Evolutionary conservation across 2,797 vertebrate species (phyloP).

Genomic region (Tadarida brasiliensis): DNA sequence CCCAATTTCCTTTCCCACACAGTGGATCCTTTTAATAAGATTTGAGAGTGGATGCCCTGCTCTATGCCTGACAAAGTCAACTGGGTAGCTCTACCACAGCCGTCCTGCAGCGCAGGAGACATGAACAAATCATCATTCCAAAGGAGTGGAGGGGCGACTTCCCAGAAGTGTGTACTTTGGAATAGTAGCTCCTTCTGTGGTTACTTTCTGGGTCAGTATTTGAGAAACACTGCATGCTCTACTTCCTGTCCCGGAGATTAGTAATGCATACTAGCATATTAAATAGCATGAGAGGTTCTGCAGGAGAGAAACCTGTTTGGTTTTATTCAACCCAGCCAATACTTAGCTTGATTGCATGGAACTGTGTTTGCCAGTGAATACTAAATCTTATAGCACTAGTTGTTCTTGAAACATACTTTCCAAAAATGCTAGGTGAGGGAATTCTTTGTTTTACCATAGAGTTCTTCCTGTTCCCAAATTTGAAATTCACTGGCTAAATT

Average conservation of each 20-base stretch:
- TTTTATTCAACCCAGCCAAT: neutral
- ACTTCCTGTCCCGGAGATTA: neutral
- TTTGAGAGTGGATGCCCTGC: neutral
- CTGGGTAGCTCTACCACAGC: neutral
- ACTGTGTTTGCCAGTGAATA: neutral
- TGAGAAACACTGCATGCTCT: neutral
- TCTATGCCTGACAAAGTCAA: neutral
- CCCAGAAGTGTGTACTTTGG: neutral
- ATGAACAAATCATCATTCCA: neutral
- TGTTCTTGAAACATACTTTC: neutral
- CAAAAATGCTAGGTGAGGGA: neutral
- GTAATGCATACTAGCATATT: neutral
- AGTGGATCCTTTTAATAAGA: neutral
- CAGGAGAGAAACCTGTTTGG: neutral
- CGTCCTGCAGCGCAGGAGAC: neutral
- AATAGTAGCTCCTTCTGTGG: neutral
- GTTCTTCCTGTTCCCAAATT: neutral
- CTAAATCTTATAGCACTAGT: neutral
- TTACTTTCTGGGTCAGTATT: neutral
- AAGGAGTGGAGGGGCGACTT: neutral
- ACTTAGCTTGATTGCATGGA: neutral
- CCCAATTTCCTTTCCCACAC: neutral
- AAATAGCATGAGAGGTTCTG: neutral
- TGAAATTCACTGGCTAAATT: neutral
- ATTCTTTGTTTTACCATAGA: conserved; percentile 16